Base-by-base conservation (phyloP, 2,797 vertebrate species). In the Alauda arvensis region DNA sequence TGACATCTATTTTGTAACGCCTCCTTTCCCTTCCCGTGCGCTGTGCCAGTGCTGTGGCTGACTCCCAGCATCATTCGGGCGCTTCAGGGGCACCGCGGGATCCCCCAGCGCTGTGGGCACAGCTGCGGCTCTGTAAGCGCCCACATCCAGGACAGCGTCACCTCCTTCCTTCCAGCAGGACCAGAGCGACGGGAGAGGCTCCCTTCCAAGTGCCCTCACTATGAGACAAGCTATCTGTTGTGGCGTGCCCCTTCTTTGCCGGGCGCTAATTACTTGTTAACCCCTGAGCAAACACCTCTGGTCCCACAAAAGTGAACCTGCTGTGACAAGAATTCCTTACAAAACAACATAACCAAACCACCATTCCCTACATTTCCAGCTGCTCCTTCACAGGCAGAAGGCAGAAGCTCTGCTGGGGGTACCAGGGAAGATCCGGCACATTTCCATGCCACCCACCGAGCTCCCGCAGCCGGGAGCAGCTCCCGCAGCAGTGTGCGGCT, bases 121-220 rank as follows among this genome's bases (percentile, higher is more conserved):
- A 9, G 40, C 65, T 10, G 25, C 40, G 4, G n/a, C 6, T 24
- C 57, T 8, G 9, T 1, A 1, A 62, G 40, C 0, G 1, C 4
- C 2, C 23, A 4, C 10, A 33, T 6, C 13, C 65, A 3, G 71
- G 17, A 12, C n/a, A 46, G 12, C 0, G 3, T 11, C 56, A 18
- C 37, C 25, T 37, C 68, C 19, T 40, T 19, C 68, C 48, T 12
- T 43, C 26, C 60, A 66, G 4, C 28, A 40, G 33, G 15, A 25
- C 28, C 28, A 7, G 45, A 29, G 45, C 0, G 13, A 9, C 25
- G 18, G 60, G 43, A 48, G 28, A 26, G 7, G 18, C 29, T 81
- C 60, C 56, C 37, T n/a, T 42, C 7, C 31, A 28, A 11, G 33
- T 34, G 4, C 17, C 21, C 23, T 14, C 7, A 8, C 31, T 25